Evolutionary conservation across 2,797 vertebrate species (phyloP), one percentile per base, ranked within the genome.

Genomic region (Mormyrus proboscirostris): DNA sequence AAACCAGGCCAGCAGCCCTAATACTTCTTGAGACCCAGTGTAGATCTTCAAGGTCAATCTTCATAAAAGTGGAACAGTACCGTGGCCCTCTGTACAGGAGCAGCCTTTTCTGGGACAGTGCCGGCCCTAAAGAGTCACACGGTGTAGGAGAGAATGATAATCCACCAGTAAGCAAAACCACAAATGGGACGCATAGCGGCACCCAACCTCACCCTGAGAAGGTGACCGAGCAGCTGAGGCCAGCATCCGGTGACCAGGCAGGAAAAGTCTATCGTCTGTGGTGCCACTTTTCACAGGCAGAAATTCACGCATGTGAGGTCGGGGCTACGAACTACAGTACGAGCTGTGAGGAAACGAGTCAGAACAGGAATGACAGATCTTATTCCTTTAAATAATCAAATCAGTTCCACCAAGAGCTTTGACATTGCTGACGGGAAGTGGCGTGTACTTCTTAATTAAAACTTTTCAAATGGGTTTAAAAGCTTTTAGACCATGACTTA

Each of bases 41-140:
- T 49, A 19, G 25, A 12, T 86, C 55, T 69, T 55, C 49, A 55
- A 89, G 89, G 85, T 87, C 49, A 57, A 49, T n/a, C 49, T 9
- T 2, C 62, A 49, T 73, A 7, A 49, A 89, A 89, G 50, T 89
- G 51, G 87, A 73, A 53, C 62, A 33, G 84, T 65, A 79, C 69
- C 29, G 2, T 53, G 86, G 85, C 62, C 89, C 89, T 76, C 62
- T 55, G 84, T 86, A 57, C 3, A 49, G 57, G 62, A 44, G 55
- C 59, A 41, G 47, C 41, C 19, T 87, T 87, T 89, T 89, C 89
- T 87, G 62, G 89, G 49, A 51, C 89, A 87, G 10, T 22, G n/a
- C 22, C 50, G 87, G 59, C 38, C 33, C 87, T 65, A 50, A 65
- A 88, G 57, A 88, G 55, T 59, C 55, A 59, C 3, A 55, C 16